Conservation (phyloP, 2,113 vertebrate genomes). For the Tringa solitaria region DNA sequence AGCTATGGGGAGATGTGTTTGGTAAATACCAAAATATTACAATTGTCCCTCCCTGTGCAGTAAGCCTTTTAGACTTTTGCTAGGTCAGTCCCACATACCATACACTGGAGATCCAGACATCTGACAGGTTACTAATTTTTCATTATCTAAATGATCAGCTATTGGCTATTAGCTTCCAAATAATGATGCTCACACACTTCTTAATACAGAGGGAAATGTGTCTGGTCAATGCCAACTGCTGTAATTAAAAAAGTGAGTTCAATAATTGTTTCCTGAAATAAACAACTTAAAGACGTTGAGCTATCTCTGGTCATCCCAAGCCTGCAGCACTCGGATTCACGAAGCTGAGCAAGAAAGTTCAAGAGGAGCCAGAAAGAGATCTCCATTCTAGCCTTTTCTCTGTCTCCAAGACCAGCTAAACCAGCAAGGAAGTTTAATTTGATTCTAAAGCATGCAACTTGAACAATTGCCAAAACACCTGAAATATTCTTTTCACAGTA, state of each 20-base stretch:
- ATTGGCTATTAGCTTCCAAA: not conserved
- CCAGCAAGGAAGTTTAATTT: not conserved
- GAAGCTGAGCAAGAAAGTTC: not conserved
- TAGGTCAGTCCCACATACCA: not conserved
- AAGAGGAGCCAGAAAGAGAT: not conserved
- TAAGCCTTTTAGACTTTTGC: not conserved
- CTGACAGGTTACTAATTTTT: not conserved
- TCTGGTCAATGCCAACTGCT: not conserved
- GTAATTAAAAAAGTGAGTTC: not conserved
- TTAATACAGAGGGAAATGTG: not conserved
- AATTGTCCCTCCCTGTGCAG: not conserved
- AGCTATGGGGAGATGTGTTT: not conserved
- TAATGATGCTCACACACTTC: not conserved
- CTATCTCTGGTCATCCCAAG: not conserved
- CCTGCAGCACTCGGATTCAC: not conserved
- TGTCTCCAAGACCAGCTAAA: not conserved
- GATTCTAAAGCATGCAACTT: not conserved
- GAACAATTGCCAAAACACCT: not conserved
- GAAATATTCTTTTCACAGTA: not conserved
- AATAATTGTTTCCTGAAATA: not conserved
- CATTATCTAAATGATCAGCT: not conserved
- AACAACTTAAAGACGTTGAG: not conserved
- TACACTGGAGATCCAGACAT: not conserved
- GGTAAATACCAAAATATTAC: not conserved
- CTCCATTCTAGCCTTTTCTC: not conserved